phyloP scores from a whole-genome alignment of 1,140 invertebrate species.

The Heliconius nattereri region DNA sequence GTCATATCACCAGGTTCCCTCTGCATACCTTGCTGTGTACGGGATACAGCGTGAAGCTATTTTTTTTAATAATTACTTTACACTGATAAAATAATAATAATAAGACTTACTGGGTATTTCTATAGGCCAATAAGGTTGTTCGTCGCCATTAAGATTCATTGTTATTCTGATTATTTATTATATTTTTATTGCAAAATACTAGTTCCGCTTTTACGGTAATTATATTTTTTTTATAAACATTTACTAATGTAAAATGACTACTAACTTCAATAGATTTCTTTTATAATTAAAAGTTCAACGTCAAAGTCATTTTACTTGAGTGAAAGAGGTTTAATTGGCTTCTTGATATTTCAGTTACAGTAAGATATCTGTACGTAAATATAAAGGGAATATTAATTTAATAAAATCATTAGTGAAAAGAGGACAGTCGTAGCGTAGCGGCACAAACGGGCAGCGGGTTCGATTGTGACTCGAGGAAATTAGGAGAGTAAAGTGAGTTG shows the following conservation, averaged over 20 bases:
- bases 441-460: no score
- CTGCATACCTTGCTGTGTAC: no score
- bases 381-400: background rate
- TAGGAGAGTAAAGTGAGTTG: no score
- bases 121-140: background rate
- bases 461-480: no score
- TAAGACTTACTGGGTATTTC: conserved; percentile 2
- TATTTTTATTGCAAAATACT: background rate
- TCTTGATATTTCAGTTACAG: background rate
- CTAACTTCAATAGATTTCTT: background rate
- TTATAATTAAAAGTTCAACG: conserved; percentile 3
- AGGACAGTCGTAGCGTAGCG: no score
- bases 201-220: background rate
- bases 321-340: conserved; percentile 13
- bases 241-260: background rate
- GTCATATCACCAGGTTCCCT: no score
- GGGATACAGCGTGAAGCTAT: no score
- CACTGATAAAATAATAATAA: background rate
- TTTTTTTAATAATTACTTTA: no score
- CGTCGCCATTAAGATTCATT: background rate
- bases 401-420: no score
- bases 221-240: background rate
- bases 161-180: background rate
- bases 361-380: background rate
- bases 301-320: background rate